These are phyloP conservation scores for Tiaroga cobitis DNA, from an alignment of 2,797 vertebrate species.

Conservation along the genomic window DNA sequence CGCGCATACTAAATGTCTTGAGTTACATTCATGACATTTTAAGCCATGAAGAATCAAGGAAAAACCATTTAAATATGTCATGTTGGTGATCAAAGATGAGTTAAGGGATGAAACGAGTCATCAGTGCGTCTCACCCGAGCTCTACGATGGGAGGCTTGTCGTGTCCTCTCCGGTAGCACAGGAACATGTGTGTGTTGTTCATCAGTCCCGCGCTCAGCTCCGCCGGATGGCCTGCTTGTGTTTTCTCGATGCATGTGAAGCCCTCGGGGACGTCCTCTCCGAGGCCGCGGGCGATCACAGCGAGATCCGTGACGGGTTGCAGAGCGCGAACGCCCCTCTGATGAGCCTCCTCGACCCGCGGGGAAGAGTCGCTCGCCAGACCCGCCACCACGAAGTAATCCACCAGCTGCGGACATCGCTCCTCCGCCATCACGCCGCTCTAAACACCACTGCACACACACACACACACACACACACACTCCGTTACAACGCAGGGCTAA, in stretches of 20 bases:
- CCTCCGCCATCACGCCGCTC: constrained; percentile 86
- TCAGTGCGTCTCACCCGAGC: constrained; percentile 78
- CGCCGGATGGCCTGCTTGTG: constrained; percentile 84
- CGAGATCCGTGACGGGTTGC: constrained; percentile 89
- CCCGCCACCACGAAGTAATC: constrained; percentile 96
- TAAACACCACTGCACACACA: constrained; percentile 70
- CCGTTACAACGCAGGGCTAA: neutral
- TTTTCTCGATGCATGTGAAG: constrained; percentile 93
- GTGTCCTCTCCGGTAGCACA: constrained; percentile 89
- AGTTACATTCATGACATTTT: no score
- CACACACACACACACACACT: neutral
- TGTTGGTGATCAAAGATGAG: no score
- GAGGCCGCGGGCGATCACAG: constrained; percentile 86
- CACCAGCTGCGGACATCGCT: constrained; percentile 92
- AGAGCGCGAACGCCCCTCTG: constrained; percentile 75
- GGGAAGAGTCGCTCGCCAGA: constrained; percentile 73
- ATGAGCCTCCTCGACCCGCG: constrained; percentile 81
- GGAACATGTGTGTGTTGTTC: constrained; percentile 90
- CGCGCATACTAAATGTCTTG: no score
- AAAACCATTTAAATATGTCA: no score
- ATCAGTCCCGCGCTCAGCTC: constrained; percentile 90
- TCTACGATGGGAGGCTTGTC: constrained; percentile 91
- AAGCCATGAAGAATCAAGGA: no score
- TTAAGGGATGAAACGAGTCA: no score
- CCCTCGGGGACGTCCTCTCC: constrained; percentile 93